Base-by-base conservation (phyloP, 1,140 invertebrate genomes). In the Onthophagus taurus region DNA sequence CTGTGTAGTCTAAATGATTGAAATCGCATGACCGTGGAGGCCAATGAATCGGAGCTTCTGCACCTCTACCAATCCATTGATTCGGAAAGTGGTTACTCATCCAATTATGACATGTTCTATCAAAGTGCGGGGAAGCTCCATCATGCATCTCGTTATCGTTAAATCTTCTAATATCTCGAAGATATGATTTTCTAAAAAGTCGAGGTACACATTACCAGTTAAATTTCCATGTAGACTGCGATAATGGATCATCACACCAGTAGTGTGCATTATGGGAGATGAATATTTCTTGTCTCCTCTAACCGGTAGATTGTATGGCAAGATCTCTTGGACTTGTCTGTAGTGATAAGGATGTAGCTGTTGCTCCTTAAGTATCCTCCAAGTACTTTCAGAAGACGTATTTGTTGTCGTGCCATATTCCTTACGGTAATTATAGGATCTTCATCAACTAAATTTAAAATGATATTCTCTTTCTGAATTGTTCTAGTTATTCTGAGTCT, bases 221-320 rank as follows among this genome's bases (percentile, higher is more conserved):
- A 26, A 26, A 26, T 26, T 26, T 26, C 23, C 23, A 7, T 6
- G 23, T 7, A 26, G n/a, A n/a, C 6, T 26, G 23, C n/a, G 23
- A n/a, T 26, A 26, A 7, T n/a, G 6, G 6, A 26, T 26, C 23
- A 7, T 26, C 23, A 6, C 6, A 6, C 23, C 6, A 26, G 23
- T 6, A 26, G n/a, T 26, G 23, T 17, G 16, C 24, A 45, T 68
- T 68, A 19, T 64, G 62, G 4, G 56, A 26, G 45, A 67, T 66
- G 18, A 60, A 49, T 34, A 60, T 50, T 5, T 58, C 59, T 33
- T 51, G 48, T 47, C 55, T 52, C 34, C 23, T 26, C 23, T 26
- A 26, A 26, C 6, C n/a, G 23, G 23, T n/a, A 26, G 6, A n/a
- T 26, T n/a, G 23, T 26, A 6, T 7, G 23, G 23, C n/a, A 26